Evolutionary conservation across 1,140 invertebrate species (phyloP), one percentile per base, ranked within the genome.

Genomic region (Atta texana): DNA sequence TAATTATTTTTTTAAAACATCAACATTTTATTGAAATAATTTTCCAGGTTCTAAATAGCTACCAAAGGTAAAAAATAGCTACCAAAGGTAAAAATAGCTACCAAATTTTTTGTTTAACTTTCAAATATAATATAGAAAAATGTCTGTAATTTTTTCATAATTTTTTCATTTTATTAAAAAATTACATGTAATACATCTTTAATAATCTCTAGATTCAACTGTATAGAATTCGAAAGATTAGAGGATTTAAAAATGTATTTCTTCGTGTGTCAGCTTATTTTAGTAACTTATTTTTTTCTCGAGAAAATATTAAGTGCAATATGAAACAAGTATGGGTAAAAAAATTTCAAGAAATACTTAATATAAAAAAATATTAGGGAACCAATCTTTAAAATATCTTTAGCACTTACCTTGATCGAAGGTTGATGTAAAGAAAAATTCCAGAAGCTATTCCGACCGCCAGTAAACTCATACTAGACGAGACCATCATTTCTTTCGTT

Each of bases 361-460:
- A 57, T 57, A 21, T 34, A 55, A 4, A 0, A 39, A 39, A 39
- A 59, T 57, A 57, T 57, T 34, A 21, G 3, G 5, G 5, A 18
- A 77, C 49, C 18, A 64, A 64, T 57, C 10, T 69, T 39, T 12
- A 69, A 14, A 61, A 28, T n/a, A n/a, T 78, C 28, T 63, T 21
- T 2, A 3, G 1, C 24, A 44, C 66, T 81, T 72, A 81, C 78
- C 51, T 81, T 1, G 21, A 57, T 57, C 90, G 71, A 8, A 94
- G 57, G 21, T 53, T 85, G 57, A 93, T 88, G 51, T 92, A 71
- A n/a, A 93, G 68, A 61, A 94, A 94, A 84, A 94, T 90, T 3
- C 93, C 94, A 31, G 94, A 94, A 44, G 92, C 93, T 31, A 94
- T 81, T 53, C 93, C 93, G 2, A 86, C 91, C 6, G 91, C 91